Evolutionary conservation across 1,140 invertebrate genomes (phyloP), one percentile per base, ranked within the genome.

Genomic region (Spodoptera frugiperda): DNA sequence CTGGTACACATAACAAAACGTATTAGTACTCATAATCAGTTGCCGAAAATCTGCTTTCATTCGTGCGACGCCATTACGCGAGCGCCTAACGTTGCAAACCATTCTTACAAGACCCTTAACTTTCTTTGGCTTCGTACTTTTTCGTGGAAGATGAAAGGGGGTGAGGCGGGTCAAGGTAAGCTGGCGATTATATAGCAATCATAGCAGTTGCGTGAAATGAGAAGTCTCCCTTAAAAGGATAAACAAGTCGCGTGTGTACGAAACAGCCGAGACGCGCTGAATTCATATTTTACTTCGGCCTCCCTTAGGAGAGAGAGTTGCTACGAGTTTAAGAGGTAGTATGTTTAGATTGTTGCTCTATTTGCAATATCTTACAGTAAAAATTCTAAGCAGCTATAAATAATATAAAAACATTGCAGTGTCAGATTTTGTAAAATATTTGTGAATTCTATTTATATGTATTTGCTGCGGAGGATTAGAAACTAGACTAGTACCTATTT

Each of bases 191-290:
- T 87, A 85, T 82, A 88, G 87, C 89, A 93, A 93, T 94, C 92
- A 91, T 89, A 89, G 90, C 91, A 89, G 90, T 91, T 90, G 90
- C 86, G 82, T 93, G 89, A 89, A 93, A 94, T 93, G 92, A 94
- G 91, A 91, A 92, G 85, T 89, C 91, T 89, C 90, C 92, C 92
- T 92, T 89, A 87, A 89, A 88, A 92, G 89, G 88, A 94, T 94
- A 94, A 94, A 93, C 93, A 94, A 94, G 91, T 91, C 93, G 89
- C 93, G 93, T 92, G 93, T 94, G 93, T 87, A 85, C 79, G 86
- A 83, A 94, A 94, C 87, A 91, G 86, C 92, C 86, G 81, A 87
- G 83, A 87, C 88, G 83, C 87, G 85, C 83, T 81, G 88, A 87
- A 91, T 91, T 92, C 89, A 92, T 94, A 94, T 94, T 94, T 93